Evolutionary conservation across 53 echinoderm and acorn worm genomes (phyloP), one percentile per base, ranked within the genome.

Genomic region (Actinopyga echinites): DNA sequence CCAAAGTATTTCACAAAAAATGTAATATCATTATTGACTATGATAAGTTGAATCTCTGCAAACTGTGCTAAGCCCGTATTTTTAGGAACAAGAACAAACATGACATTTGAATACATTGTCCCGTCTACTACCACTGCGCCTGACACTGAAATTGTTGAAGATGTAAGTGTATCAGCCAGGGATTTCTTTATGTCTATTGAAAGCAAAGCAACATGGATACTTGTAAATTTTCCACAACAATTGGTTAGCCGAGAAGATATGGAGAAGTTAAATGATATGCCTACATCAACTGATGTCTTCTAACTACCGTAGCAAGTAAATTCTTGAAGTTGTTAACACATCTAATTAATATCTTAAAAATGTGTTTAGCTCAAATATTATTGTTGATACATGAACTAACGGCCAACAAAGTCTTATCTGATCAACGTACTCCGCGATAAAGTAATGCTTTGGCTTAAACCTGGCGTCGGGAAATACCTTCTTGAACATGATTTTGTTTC

Each of bases 71-170:
- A 74, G 17, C 52, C 75, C 30, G 25, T 28, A 5, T 43, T 10
- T 0, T 22, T 45, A 74, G 74, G 15, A 74, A 74, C 15, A 52
- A 74, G 1, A 28, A 74, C 75, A 53, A 52, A 74, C 75, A 74
- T 74, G 54, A 9, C 74, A 20, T 74, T 74, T 20, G 75, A 74
- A 74, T 74, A 74, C 75, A 25, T 44, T 74, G 49, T 74, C 25
- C 75, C 45, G 25, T 74, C 54, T 45, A 74, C 20, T 74, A 52
- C 24, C 2, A 74, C 55, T 45, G 54, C 43, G 75, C 43, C 55
- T 74, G 55, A 74, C 23, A 74, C 54, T 45, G 75, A 45, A 15
- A 74, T 1, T 52, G 0, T 74, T 12, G 32, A 73, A 36, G 73
- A 73, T n/a, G 21, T 0, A 44, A 73, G 73, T 5, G 23, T 37